phyloP scores from a whole-genome alignment of 2,797 vertebrate species.

The Garrulus glandarius region DNA sequence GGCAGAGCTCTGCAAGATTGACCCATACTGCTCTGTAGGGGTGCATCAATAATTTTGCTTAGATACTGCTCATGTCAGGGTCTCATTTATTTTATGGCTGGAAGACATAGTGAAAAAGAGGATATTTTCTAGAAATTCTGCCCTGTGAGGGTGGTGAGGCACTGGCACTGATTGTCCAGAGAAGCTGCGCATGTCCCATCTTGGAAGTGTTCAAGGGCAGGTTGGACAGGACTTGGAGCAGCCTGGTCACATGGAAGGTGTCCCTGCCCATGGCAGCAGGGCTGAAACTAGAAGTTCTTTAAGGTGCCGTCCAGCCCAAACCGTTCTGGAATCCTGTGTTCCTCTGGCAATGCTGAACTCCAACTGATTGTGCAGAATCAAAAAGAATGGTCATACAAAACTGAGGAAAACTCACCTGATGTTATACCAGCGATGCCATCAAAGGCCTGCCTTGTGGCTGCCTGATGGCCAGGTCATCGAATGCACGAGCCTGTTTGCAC shows the following conservation, averaged over 20 bases:
- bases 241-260: not conserved
- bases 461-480: fast-evolving
- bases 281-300: not conserved
- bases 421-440: not conserved
- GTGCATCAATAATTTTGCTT: not conserved
- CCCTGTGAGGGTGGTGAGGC: not conserved
- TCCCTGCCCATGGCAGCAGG: not conserved
- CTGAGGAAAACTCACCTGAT: not conserved
- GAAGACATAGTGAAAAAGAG: not conserved
- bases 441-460: not conserved
- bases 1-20: not conserved
- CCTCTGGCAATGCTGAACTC: not conserved
- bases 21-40: too few species aligned
- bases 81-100: not conserved
- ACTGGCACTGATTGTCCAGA: not conserved
- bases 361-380: not conserved
- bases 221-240: not conserved
- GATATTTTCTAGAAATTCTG: not conserved
- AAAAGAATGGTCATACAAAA: not conserved
- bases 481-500: fast-evolving
- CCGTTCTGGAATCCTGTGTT: not conserved
- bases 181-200: not conserved
- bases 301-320: not conserved
- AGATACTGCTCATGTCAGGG: not conserved
- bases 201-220: not conserved